Base-by-base conservation (phyloP, 2,888 invertebrate species). In the Cordilura impudica region DNA sequence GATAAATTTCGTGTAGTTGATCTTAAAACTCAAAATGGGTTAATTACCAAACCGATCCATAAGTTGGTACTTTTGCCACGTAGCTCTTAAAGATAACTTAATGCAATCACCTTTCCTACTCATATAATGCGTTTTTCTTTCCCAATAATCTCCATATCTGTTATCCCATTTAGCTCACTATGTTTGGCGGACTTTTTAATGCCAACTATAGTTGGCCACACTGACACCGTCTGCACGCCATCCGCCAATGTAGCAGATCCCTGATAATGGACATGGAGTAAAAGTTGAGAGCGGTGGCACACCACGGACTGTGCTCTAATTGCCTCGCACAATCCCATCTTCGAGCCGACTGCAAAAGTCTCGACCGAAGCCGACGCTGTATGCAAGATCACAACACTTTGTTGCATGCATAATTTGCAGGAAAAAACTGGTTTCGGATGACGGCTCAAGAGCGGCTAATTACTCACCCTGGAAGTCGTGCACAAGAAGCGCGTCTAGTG, bases 1-100 rank as follows among this genome's bases (percentile, higher is more conserved):
- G 2, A 51, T 12, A 29, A 19, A 16, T 26, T 53, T 16, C 49
- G 70, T 12, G 60, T 71, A 3, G 70, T 35, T 2, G 51, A 51
- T 21, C 19, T 71, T 16, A 35, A 14, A 26, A 49, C 63, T 16
- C 47, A 49, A 26, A 29, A 29, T 6, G 53, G 21, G 5, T 4
- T 43, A 7, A 18, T 63, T 4, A 26, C 49, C 3, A 8, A 31
- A n/a, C 47, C 47, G 6, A 29, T 61, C 4, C 45, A 45, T 16
- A 63, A 63, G 26, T 8, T 63, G 12, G 43, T 58, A 0, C 21
- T 58, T 2, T 21, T 58, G 12, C 58, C 58, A 2, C 58, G 19
- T n/a, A n/a, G n/a, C n/a, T n/a, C n/a, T n/a, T n/a, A n/a, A n/a
- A n/a, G n/a, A n/a, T n/a, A n/a, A n/a, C n/a, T n/a, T n/a, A n/a